Base-by-base conservation (phyloP, 2,113 vertebrate genomes). In the Micronycteris hirsuta region DNA sequence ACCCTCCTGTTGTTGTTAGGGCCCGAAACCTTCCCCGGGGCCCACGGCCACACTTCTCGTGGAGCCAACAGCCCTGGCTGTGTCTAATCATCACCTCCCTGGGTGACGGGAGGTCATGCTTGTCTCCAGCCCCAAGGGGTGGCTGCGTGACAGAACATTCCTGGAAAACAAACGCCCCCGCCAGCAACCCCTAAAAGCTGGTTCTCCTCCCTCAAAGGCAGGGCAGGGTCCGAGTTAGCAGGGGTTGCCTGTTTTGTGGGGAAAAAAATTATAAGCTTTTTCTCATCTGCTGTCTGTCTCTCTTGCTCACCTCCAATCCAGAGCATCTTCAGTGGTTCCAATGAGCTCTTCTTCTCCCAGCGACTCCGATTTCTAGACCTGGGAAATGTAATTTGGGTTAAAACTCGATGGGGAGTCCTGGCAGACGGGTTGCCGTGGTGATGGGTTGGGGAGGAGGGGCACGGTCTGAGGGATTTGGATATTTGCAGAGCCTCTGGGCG, bases 321-420 rank as follows among this genome's bases (percentile, higher is more conserved):
- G 65, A n/a, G 65, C 83, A 15, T 36, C 73, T 74, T 41, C 13
- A 63, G 36, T 74, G 33, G 85, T 52, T 80, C 38, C 31, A 36
- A 33, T 10, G 76, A 85, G 67, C 38, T 89, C 80, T 80, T 24
- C 90, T 78, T 17, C 86, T 84, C 87, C 14, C 86, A 68, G 80
- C 7, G 77, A 38, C 88, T 96, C 95, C 63, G 96, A 63, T 82
- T 95, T 95, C 96, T 74, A 96, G 96, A 78, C 86, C 77, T 91
- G 91, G 78, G 94, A 96, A 91, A 95, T 47, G 90, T 20, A 97
- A 97, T 97, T 96, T 97, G 96, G 97, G 97, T 97, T 97, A 97
- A 96, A 97, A 94, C 96, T 94, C 97, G 58, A 96, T 97, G 94
- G 97, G 97, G 97, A 95, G 94, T 73, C 93, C 36, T 88, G 86